phyloP scores from a whole-genome alignment of 2,888 invertebrate genomes.

The Ellobium chinense region DNA sequence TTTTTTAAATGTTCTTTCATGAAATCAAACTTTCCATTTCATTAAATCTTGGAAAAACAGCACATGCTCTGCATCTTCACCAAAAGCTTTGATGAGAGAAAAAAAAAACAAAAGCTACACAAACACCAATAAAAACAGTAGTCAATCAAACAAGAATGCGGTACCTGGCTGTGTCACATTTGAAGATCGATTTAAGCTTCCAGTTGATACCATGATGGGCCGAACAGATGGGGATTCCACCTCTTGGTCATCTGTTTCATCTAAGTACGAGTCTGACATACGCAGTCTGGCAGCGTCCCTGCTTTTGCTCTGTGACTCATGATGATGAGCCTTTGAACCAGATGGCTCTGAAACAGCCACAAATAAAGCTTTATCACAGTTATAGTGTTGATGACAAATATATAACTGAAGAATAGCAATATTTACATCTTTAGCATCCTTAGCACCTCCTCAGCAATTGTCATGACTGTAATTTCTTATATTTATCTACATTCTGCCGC shows the following conservation, averaged over 20 bases:
- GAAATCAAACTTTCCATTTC: too few species aligned
- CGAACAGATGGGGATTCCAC: not conserved
- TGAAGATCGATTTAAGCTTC: not conserved
- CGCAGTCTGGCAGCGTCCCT: not conserved
- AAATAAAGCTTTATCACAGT: not conserved
- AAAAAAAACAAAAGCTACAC: not conserved
- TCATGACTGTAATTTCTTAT: too few species aligned
- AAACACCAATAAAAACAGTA: not conserved
- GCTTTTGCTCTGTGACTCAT: not conserved
- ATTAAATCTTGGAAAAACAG: too few species aligned
- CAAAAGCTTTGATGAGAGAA: too few species aligned
- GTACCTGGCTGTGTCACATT: not conserved
- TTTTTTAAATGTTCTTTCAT: too few species aligned
- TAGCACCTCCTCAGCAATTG: too few species aligned
- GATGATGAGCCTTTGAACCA: not conserved
- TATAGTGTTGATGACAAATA: not conserved
- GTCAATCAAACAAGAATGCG: too few species aligned
- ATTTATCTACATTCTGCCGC: too few species aligned
- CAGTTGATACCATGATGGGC: constrained; percentile 15
- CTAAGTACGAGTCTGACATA: constrained; percentile 14
- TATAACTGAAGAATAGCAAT: too few species aligned
- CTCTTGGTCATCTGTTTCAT: not conserved
- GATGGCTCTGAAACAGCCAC: not conserved
- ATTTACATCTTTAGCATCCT: too few species aligned
- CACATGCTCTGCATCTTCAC: not conserved